Conservation (phyloP, 1,140 invertebrate species). For the Augochlora pura region DNA sequence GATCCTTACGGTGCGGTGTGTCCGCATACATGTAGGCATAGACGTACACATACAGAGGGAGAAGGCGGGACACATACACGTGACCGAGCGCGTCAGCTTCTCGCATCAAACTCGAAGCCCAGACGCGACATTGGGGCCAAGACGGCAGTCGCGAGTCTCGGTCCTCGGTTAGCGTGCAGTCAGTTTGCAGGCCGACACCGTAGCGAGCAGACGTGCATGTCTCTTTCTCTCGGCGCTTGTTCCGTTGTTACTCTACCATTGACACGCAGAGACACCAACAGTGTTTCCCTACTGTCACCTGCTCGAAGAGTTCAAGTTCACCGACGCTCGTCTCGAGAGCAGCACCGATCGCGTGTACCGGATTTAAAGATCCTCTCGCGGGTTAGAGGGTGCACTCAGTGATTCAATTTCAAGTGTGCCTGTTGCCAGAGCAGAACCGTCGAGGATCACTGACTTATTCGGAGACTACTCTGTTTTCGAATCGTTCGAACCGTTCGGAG, state of each 20-base stretch:
- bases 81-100: slow-evolving; percentile 52
- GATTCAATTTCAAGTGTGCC: too few species aligned
- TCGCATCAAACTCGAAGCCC: slow-evolving; percentile 67
- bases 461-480: too few species aligned
- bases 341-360: too few species aligned
- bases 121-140: slow-evolving; percentile 70
- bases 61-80: slow-evolving; percentile 7
- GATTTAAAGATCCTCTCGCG: too few species aligned
- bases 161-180: slow-evolving; percentile 67
- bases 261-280: not conserved
- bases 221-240: not conserved
- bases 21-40: not conserved
- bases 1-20: too few species aligned
- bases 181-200: slow-evolving; percentile 74
- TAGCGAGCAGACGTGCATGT: slow-evolving; percentile 67
- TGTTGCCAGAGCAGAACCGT: too few species aligned
- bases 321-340: too few species aligned
- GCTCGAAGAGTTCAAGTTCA: slow-evolving; percentile 55
- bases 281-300: slow-evolving; percentile 17
- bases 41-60: not conserved
- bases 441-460: too few species aligned
- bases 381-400: too few species aligned
- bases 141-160: slow-evolving; percentile 66
- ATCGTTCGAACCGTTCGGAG: too few species aligned
- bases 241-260: not conserved